Percentiles rank a stretch among this genome's conserved stretches.
These are phyloP conservation scores for Andrena camellia DNA, from an alignment of 2,888 invertebrate genomes.

Conservation along the genomic window DNA sequence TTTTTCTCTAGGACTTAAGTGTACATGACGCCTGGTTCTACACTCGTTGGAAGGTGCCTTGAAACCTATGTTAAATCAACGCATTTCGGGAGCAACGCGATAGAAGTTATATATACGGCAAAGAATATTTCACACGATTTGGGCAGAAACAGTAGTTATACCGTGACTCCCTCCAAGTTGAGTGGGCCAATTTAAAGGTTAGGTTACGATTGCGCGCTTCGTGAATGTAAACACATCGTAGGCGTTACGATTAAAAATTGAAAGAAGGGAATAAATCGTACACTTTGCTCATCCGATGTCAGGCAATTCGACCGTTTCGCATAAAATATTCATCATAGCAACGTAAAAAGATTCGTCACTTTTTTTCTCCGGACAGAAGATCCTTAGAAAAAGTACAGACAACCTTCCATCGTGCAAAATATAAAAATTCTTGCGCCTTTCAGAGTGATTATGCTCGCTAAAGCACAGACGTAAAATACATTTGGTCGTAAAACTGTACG, in stretches of 20 bases:
- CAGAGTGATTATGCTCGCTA: conserved; percentile 72
- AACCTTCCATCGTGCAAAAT: conserved; percentile 67
- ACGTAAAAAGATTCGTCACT: conserved; percentile 20
- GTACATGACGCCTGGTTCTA: conserved; percentile 61
- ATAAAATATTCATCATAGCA: conserved; percentile 10
- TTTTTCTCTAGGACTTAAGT: conserved; percentile 55
- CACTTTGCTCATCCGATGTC: background rate
- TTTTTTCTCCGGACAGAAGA: conserved; percentile 13
- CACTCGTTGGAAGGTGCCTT: conserved; percentile 58
- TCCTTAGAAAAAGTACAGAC: conserved; percentile 44
- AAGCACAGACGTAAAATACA: conserved; percentile 75
- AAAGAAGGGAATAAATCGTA: conserved; percentile 3
- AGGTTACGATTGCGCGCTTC: background rate
- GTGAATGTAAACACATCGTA: conserved; percentile 39
- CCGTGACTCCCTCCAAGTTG: conserved; percentile 1
- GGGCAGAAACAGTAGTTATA: conserved; percentile 12
- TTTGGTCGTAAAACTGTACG: conserved; percentile 79
- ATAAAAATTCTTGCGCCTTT: conserved; percentile 63
- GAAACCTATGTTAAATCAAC: background rate
- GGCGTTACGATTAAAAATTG: conserved; percentile 32
- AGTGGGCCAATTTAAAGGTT: conserved; percentile 2
- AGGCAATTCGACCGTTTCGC: background rate
- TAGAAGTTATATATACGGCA: background rate
- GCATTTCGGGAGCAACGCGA: conserved; percentile 1
- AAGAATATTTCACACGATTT: conserved; percentile 17